Evolutionary conservation across 2,797 vertebrate genomes (phyloP).

Genomic region (Hypotaenidia philippensis): DNA sequence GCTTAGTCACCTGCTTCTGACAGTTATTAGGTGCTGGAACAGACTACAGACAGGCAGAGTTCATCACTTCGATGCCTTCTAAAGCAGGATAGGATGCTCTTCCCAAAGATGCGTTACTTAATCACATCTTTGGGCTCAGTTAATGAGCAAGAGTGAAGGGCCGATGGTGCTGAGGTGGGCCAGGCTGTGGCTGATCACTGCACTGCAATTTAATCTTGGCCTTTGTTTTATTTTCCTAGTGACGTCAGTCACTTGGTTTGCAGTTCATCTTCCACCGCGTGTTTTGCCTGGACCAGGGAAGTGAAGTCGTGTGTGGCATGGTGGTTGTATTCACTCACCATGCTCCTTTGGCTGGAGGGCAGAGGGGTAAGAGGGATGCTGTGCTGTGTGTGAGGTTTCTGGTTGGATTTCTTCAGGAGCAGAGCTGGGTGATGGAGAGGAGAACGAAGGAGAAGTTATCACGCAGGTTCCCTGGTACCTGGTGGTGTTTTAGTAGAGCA

Average conservation of each 20-base stretch:
- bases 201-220: not conserved
- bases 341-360: not conserved
- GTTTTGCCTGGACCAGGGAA: not conserved
- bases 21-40: not conserved
- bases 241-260: not conserved
- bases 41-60: not conserved
- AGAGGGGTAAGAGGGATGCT: not conserved
- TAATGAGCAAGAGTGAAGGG: not conserved
- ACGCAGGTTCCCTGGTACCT: not conserved
- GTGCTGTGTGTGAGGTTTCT: not conserved
- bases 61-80: not conserved
- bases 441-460: not conserved
- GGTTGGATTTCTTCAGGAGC: not conserved
- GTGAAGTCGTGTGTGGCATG: fast-evolving
- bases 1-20: not conserved
- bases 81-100: not conserved
- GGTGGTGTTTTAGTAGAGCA: fast-evolving
- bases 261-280: not conserved
- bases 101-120: fast-evolving
- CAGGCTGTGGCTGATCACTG: not conserved
- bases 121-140: not conserved
- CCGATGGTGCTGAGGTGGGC: not conserved
- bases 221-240: not conserved
- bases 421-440: not conserved
- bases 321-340: fast-evolving